phyloP scores from a whole-genome alignment of 2,797 vertebrate species.

The Heliangelus exortis region DNA sequence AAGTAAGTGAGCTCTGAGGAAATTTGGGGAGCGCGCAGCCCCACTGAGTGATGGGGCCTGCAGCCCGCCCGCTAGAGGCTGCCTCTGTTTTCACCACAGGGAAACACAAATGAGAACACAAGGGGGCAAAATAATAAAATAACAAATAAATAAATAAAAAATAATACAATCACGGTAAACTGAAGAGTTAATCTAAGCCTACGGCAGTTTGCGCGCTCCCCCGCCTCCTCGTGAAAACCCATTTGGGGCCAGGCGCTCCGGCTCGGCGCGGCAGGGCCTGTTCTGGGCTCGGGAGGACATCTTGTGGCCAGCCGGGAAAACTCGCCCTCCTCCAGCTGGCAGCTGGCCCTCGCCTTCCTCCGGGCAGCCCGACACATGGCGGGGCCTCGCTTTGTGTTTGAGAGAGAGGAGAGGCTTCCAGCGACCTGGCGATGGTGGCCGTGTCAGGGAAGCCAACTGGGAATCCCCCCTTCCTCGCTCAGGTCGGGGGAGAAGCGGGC shows the following conservation, averaged over 20 bases:
- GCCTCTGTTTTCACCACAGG: not conserved
- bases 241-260: not conserved
- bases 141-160: not conserved
- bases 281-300: slow-evolving; percentile 30
- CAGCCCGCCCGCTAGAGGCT: rapidly evolving
- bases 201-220: rapidly evolving
- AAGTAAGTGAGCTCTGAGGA: rapidly evolving
- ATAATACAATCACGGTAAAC: rapidly evolving
- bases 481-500: rapidly evolving
- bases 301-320: slow-evolving; percentile 57
- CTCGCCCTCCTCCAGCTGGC: not conserved
- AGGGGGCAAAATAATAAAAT: not conserved
- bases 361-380: rapidly evolving
- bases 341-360: not conserved
- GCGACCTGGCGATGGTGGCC: rapidly evolving
- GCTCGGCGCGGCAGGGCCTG: not conserved
- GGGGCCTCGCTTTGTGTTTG: rapidly evolving
- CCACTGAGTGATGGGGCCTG: rapidly evolving
- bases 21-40: rapidly evolving
- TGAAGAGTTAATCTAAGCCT: rapidly evolving
- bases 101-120: rapidly evolving
- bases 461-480: not conserved
- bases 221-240: rapidly evolving
- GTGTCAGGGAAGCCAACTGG: not conserved
- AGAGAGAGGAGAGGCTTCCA: rapidly evolving